Base-by-base conservation (phyloP, 1,140 invertebrate genomes). In the Lucilia sericata region DNA sequence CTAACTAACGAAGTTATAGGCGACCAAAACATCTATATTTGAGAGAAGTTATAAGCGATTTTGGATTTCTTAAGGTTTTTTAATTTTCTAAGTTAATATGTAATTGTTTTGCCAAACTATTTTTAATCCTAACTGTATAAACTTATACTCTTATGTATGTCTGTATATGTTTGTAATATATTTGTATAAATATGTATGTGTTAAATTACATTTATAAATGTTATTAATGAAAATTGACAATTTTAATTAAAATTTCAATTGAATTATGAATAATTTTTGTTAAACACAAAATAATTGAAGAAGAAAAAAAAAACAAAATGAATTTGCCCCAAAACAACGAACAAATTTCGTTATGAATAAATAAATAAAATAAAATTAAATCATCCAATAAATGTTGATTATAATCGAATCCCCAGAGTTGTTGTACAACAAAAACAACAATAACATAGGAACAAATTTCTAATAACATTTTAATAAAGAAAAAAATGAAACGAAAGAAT, bases 181-280 rank as follows among this genome's bases (percentile, higher is more conserved):
- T 30, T 30, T 30, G 25, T 2, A 30, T 10, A 42, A 8, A 42
- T 42, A 10, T 42, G 42, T 42, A 10, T 42, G 42, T 42, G 42
- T 42, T 42, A 10, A 42, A 42, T 10, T 42, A 42, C 42, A 42
- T 42, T 42, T 42, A 47, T 78, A 51, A 80, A 49, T 13, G 7
- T 51, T 80, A 80, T 80, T 80, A 80, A 80, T 80, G 47, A 80
- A 80, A 80, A 80, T 80, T 80, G 76, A 80, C 76, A 80, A 80
- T 80, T 80, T 80, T 30, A 80, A 80, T 80, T 80, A 80, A 80
- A 80, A 80, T 21, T 80, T 80, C 76, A 49, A 80, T 80, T 80
- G 42, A 80, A 80, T 80, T 80, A 80, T 80, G 19, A 21, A n/a
- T 76, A 4, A 12, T 55, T 55, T 55, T 76, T 76, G 30, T 9